Conservation (phyloP, 2,888 invertebrate species). For the Epinotia ramella region DNA sequence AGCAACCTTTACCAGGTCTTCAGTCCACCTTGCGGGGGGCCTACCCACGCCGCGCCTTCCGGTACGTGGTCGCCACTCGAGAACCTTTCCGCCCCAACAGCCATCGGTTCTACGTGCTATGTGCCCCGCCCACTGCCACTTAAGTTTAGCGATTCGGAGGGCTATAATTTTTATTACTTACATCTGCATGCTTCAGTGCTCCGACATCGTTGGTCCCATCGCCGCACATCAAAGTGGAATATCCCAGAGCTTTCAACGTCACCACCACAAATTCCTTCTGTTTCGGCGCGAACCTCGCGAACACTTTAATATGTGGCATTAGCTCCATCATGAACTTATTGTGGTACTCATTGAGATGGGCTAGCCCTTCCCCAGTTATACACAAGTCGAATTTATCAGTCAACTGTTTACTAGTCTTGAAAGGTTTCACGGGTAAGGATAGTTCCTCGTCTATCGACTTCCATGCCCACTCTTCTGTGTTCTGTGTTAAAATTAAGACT, state of each 20-base stretch:
- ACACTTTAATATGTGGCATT: constrained; percentile 95
- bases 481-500: constrained; percentile 87
- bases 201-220: constrained; percentile 99
- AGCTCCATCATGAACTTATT: constrained; percentile 88
- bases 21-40: no score
- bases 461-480: constrained; percentile 89
- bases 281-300: constrained; percentile 98
- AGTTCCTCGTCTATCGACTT: constrained; percentile 89
- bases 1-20: no score
- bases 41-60: no score
- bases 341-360: constrained; percentile 88
- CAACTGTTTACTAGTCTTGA: constrained; percentile 83
- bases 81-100: no score
- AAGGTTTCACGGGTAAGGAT: constrained; percentile 81
- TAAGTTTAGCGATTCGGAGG: no score
- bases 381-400: constrained; percentile 94
- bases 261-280: constrained; percentile 99
- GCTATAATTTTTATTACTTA: constrained; percentile 83
- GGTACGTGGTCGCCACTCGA: no score
- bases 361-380: constrained; percentile 96
- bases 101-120: no score
- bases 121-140: no score
- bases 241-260: constrained; percentile 94
- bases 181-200: constrained; percentile 98
- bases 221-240: constrained; percentile 98